Evolutionary conservation across 2,797 vertebrate genomes (phyloP), one percentile per base, ranked within the genome.

Genomic region (Acanthurus tractus): DNA sequence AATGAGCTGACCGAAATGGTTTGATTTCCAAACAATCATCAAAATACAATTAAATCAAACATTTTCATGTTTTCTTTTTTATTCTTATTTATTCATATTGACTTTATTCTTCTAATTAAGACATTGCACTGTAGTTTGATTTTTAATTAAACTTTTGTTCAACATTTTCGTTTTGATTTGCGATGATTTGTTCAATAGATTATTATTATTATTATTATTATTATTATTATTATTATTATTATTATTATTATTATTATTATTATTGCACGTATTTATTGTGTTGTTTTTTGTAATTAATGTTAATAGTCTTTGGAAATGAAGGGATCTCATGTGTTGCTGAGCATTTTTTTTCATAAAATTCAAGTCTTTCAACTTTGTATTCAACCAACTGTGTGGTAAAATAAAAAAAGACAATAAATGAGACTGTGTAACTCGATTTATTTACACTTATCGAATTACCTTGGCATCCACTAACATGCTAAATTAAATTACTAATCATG

Each of bases 331-430:
- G 83, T 90, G 84, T 92, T 90, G 62, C 83, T 91, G 78, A 86
- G 53, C 73, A 58, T 74, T 82, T 78, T 78, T 34, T 87, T 87
- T 84, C 83, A 86, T 81, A 76, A 81, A 76, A 89, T 79, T 80
- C 65, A 87, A 91, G 81, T 90, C 80, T 83, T 92, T 89, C 64
- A 91, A 91, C 85, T 92, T 93, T 94, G 93, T 94, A 93, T 91
- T 92, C 83, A 90, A 92, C 75, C 78, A 88, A 90, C 80, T 92
- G 92, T 93, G 92, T 92, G 86, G 85, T 92, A 56, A 70, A 90
- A 45, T 45, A 93, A 92, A 89, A 91, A 92, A 91, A 45, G 59
- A 86, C 54, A 81, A 88, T 80, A 78, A 88, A 82, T 55, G n/a
- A 87, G 12, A 76, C 23, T 64, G 74, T 83, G 78, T 48, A 69